phyloP scores from a whole-genome alignment of 2,797 vertebrate genomes.

The Macrochelys suwanniensis region DNA sequence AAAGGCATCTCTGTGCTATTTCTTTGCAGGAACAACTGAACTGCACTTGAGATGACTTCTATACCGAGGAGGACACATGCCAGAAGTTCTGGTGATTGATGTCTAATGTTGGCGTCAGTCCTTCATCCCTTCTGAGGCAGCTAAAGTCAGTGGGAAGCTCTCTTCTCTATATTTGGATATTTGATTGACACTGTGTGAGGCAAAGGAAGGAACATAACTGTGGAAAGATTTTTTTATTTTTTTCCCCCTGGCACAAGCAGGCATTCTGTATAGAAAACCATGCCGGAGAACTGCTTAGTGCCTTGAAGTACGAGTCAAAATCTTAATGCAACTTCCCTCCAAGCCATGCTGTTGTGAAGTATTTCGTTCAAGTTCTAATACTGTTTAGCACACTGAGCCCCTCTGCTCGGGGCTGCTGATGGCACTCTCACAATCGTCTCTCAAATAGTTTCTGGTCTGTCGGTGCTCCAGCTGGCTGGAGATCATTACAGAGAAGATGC shows the following conservation, averaged over 20 bases:
- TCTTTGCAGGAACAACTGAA: slow-evolving; percentile 62
- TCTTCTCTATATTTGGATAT: neutral
- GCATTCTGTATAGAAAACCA: neutral
- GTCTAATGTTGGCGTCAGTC: neutral
- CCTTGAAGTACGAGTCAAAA: slow-evolving; percentile 16
- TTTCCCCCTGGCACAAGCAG: neutral
- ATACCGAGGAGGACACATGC: neutral
- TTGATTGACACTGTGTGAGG: slow-evolving; percentile 15
- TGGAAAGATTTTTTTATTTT: neutral
- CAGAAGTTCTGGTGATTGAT: neutral
- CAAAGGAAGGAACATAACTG: slow-evolving; percentile 35
- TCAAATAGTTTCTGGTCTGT: neutral
- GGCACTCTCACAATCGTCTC: neutral
- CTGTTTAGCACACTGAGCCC: rapidly evolving
- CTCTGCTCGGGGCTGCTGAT: slow-evolving; percentile 5
- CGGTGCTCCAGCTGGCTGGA: neutral
- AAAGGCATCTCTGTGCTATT: slow-evolving; percentile 38
- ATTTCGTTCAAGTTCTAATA: rapidly evolving
- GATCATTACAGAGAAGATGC: slow-evolving; percentile 56
- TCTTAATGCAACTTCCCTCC: neutral
- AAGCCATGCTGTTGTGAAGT: slow-evolving; percentile 26
- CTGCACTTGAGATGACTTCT: neutral
- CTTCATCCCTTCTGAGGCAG: slow-evolving; percentile 5
- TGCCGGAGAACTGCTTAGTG: neutral
- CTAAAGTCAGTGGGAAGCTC: neutral